These are phyloP conservation scores for Sorex araneus DNA, from an alignment of 2,113 vertebrate species.

Conservation along the genomic window DNA sequence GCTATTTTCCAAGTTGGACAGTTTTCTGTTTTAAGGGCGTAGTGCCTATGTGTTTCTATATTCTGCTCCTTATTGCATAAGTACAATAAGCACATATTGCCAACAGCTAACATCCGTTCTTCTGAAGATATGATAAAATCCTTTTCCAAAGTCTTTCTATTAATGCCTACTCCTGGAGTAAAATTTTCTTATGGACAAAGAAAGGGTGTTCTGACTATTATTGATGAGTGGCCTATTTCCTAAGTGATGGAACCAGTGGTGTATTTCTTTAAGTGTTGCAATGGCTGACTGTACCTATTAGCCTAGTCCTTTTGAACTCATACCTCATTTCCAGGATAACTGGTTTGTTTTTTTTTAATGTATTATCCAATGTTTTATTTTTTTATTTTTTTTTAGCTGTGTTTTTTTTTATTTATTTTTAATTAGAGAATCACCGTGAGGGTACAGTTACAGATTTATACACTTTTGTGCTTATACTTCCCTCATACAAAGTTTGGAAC, in stretches of 20 bases:
- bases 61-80: not conserved
- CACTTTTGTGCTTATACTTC: no score
- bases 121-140: slow-evolving; percentile 18
- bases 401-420: no score
- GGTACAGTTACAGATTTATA: no score
- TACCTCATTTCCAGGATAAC: not conserved
- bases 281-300: not conserved
- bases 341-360: no score
- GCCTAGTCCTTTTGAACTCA: not conserved
- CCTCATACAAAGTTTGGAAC: no score
- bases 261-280: not conserved
- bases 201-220: not conserved
- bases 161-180: not conserved
- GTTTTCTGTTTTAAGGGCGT: not conserved
- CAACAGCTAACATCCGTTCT: not conserved
- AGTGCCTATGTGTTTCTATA: not conserved
- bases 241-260: not conserved
- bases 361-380: no score
- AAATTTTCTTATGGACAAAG: not conserved
- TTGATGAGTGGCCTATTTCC: not conserved
- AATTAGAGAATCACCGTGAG: no score
- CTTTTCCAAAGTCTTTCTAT: not conserved
- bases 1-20: not conserved
- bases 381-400: no score
- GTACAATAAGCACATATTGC: not conserved